Evolutionary conservation across 2,888 invertebrate species (phyloP), one percentile per base, ranked within the genome.

Genomic region (Drosophila neoperkinsi): DNA sequence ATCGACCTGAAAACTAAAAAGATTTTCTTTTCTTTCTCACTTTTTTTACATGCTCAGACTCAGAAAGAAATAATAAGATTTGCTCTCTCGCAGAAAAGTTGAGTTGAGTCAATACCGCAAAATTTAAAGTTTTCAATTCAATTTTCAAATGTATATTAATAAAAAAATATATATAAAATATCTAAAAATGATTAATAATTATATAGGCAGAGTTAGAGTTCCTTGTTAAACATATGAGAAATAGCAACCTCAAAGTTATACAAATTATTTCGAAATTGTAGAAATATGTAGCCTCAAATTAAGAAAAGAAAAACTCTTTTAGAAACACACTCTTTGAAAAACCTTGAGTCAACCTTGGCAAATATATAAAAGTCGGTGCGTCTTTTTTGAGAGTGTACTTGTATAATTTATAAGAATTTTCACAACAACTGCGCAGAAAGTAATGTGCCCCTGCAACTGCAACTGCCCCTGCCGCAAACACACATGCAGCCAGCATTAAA

Each of bases 371-470:
- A 4, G 21, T 16, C 7, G 4, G 13, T 1, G 0, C 13, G 21
- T 16, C 13, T 7, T 21, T 46, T 46, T 21, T 25, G 2, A 4
- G 7, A 25, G 46, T 46, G 46, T 46, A 46, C 36, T 28, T 57
- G 38, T 58, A 61, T 69, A 71, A 81, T 71, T 81, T 71, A 31
- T 31, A 69, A 28, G 57, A 57, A 59, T 56, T 53, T 36, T 68
- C 58, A 71, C 63, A 53, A 41, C 90, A 85, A 87, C 85, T 85
- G 85, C 75, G 67, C 71, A 76, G 77, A 79, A 77, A 70, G 60
- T 43, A 76, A 53, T 49, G 33, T 55, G 36, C 41, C 25, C 41
- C 43, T 16, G 61, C 62, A 59, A 46, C 60, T 38, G 33, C 25
- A 18, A n/a, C 30, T 28, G 21, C 53, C 43, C 13, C 67, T 25